Percentiles rank a stretch among this genome's conserved stretches.
Evolutionary conservation across 92 coral and sea anemone species (phyloP).

Genomic region (Porites divaricata): DNA sequence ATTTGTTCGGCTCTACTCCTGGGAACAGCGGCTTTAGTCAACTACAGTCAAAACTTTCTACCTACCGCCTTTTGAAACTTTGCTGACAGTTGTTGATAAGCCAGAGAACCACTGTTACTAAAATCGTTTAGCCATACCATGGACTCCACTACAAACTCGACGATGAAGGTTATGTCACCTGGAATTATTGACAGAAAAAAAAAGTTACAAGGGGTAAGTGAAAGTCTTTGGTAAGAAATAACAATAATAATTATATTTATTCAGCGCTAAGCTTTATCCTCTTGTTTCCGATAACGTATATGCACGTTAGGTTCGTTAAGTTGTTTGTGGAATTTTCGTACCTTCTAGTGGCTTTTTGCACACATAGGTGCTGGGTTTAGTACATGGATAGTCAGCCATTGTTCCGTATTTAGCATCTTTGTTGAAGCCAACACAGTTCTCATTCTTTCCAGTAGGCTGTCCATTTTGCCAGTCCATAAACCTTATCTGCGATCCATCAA

Average conservation of each 20-base stretch:
- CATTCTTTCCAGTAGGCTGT: constrained; percentile 83
- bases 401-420: constrained; percentile 67
- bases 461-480: constrained; percentile 86
- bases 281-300: no score
- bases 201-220: no score
- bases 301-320: background rate
- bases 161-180: constrained; percentile 63
- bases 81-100: constrained; percentile 57
- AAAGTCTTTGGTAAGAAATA: no score
- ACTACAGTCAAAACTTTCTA: background rate
- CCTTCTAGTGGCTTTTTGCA: constrained; percentile 90
- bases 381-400: constrained; percentile 74
- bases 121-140: constrained; percentile 67
- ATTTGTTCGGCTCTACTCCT: no score
- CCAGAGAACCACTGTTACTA: constrained; percentile 55
- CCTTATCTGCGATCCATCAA: constrained; percentile 71
- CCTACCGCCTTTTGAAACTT: constrained; percentile 69
- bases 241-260: no score
- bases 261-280: no score
- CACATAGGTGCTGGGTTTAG: constrained; percentile 56
- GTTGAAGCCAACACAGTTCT: constrained; percentile 76
- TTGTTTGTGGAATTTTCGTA: constrained; percentile 3
- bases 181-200: background rate
- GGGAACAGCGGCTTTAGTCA: no score
- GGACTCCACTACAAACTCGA: constrained; percentile 41